Percentiles rank a stretch among this genome's conserved stretches.
phyloP scores from a whole-genome alignment of 1,140 invertebrate genomes.

The Lepidurus packardi region DNA sequence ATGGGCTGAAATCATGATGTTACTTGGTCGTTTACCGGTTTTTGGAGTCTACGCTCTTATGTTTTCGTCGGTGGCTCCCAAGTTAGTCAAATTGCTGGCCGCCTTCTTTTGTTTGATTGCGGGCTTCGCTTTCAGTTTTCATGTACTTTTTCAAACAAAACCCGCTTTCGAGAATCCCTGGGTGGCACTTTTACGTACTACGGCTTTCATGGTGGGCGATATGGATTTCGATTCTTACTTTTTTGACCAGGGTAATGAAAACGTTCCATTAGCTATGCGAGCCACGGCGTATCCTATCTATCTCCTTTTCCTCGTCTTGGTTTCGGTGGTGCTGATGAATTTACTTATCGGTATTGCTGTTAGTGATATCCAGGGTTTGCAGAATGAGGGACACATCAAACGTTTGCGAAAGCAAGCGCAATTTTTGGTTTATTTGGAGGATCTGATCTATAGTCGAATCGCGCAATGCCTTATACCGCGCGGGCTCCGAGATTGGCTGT shows the following conservation, averaged over 20 bases:
- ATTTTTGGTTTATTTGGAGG: slow-evolving; percentile 45
- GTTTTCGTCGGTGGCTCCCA: slow-evolving; percentile 49
- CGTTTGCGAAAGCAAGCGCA: slow-evolving; percentile 46
- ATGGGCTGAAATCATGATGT: slow-evolving; percentile 52
- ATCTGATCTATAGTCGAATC: slow-evolving; percentile 36
- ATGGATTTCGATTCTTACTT: slow-evolving; percentile 47
- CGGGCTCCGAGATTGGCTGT: not conserved
- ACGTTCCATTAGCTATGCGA: not conserved
- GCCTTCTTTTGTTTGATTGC: slow-evolving; percentile 52
- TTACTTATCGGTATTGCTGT: slow-evolving; percentile 58
- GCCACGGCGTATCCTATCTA: slow-evolving; percentile 49
- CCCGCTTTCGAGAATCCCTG: slow-evolving; percentile 46
- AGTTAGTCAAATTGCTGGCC: slow-evolving; percentile 49
- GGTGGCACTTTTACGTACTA: slow-evolving; percentile 49
- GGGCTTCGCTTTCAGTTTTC: slow-evolving; percentile 53
- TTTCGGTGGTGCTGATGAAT: slow-evolving; percentile 59
- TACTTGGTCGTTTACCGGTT: slow-evolving; percentile 49
- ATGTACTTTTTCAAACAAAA: slow-evolving; percentile 47
- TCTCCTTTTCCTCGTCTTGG: slow-evolving; percentile 54
- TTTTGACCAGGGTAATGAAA: not conserved
- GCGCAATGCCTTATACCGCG: not conserved
- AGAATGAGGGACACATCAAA: slow-evolving; percentile 49
- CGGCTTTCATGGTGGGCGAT: slow-evolving; percentile 58
- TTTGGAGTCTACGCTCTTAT: slow-evolving; percentile 51
- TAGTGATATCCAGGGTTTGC: slow-evolving; percentile 55